These are phyloP conservation scores for Champsocephalus esox DNA, from an alignment of 2,797 vertebrate genomes.

Conservation along the genomic window DNA sequence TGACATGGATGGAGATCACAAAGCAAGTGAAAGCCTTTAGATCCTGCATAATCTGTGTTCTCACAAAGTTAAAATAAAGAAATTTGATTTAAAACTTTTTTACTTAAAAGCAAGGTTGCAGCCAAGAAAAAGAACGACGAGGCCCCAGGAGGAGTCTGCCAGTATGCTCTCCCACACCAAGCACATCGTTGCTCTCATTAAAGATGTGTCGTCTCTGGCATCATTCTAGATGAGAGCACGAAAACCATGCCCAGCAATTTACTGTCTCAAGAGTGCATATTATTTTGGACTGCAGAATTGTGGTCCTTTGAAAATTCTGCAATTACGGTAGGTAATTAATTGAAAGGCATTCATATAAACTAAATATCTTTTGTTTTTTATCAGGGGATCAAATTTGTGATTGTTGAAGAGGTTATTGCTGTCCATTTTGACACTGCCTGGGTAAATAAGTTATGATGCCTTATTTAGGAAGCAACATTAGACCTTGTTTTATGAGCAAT, in stretches of 20 bases:
- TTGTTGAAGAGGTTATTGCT: neutral
- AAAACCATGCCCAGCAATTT: conserved; percentile 49
- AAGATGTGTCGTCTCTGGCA: conserved; percentile 48
- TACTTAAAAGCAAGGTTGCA: conserved; percentile 47
- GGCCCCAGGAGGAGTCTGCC: conserved; percentile 42
- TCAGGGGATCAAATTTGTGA: neutral
- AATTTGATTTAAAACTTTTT: conserved; percentile 46
- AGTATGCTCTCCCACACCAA: conserved; percentile 45
- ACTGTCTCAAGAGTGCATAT: conserved; percentile 34
- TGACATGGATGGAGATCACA: conserved; percentile 8
- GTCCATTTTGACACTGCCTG: neutral
- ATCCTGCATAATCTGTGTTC: conserved; percentile 15
- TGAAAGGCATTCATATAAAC: neutral
- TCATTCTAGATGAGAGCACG: conserved; percentile 34
- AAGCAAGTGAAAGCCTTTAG: conserved; percentile 26
- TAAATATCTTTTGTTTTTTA: neutral
- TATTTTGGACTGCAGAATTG: conserved; percentile 26
- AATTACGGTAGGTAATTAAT: conserved; percentile 15
- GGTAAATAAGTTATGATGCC: neutral
- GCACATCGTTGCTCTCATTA: conserved; percentile 49
- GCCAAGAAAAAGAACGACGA: conserved; percentile 30
- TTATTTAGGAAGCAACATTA: neutral
- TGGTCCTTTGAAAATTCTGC: conserved; percentile 22
- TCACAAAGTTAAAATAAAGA: conserved; percentile 33
- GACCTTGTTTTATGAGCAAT: neutral